Evolutionary conservation across 2,797 vertebrate genomes (phyloP), one percentile per base, ranked within the genome.

Genomic region (Capromys pilorides): DNA sequence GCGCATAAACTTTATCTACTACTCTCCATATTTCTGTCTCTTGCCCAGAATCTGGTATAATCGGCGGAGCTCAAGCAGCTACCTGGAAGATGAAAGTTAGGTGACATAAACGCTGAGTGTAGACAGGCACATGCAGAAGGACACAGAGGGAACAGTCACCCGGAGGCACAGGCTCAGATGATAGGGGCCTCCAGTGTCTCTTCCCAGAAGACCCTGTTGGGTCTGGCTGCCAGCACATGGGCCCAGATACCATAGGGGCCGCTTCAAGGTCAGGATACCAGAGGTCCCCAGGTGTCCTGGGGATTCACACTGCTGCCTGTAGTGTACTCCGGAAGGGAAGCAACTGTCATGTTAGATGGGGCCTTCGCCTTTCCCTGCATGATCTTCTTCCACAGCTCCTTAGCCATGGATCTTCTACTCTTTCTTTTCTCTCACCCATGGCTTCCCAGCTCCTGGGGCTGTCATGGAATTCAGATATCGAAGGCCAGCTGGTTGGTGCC

Each of bases 21-120:
- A 31, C 67, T n/a, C 22, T 84, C n/a, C 66, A 90, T 51, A 71
- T 93, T 92, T 84, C 73, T 92, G 28, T 54, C 85, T 73, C 73
- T 92, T 86, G 6, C 31, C 33, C 66, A 71, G 51, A 51, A 71
- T 92, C 33, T 64, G n/a, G 51, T 86, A 10, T 90, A 59, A 92
- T 92, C 39, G n/a, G 6, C 39, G 59, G 81, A 71, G 28, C 13
- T 95, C 89, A 75, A 73, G 54, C 26, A 93, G 69, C 79, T 51
- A 90, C 12, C 18, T 21, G 0, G 7, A 96, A 59, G 28, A 83
- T 66, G 64, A 79, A 80, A 67, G 4, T 9, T 62, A 5, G 45
- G 21, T 59, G 22, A 31, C 69, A 67, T 19, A 57, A 28, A 59
- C 85, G 86, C 36, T 57, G 39, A 24, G 19, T 80, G 41, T 26